Percentiles rank a stretch among this genome's conserved stretches.
These are phyloP conservation scores for Sycobia sp. DNA, from an alignment of 1,140 invertebrate species.

Conservation along the genomic window DNA sequence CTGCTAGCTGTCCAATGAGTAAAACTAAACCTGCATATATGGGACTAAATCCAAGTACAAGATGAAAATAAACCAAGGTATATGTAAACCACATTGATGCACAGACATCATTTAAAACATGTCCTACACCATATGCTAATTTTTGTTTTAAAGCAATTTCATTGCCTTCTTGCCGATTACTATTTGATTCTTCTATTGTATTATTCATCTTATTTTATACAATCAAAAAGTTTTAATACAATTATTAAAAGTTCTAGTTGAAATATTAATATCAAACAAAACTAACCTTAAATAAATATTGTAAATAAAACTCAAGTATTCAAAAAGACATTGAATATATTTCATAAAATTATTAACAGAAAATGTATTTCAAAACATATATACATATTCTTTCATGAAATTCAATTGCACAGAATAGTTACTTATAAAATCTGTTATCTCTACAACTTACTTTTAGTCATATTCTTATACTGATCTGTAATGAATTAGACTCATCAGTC, in stretches of 20 bases:
- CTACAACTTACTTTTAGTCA: too few relatives aligned
- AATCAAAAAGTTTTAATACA: not conserved
- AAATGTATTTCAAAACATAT: too few relatives aligned
- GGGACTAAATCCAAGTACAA: constrained; percentile 79
- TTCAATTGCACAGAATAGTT: too few relatives aligned
- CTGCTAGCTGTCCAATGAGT: constrained; percentile 86
- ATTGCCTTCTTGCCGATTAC: not conserved
- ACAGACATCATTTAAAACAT: constrained; percentile 93
- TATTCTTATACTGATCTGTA: too few relatives aligned
- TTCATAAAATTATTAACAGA: too few relatives aligned
- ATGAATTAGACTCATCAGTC: too few relatives aligned
- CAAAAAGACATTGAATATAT: not conserved
- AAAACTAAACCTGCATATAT: constrained; percentile 78
- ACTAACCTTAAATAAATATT: not conserved
- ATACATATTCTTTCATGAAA: too few relatives aligned
- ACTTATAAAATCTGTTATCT: too few relatives aligned
- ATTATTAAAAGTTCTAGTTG: too few relatives aligned
- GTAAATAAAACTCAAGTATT: too few relatives aligned
- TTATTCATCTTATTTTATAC: constrained; percentile 16
- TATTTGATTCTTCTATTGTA: constrained; percentile 69
- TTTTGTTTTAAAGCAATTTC: constrained; percentile 37
- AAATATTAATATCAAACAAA: not conserved
- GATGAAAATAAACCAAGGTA: constrained; percentile 88
- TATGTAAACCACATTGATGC: constrained; percentile 98
- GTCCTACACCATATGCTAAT: constrained; percentile 61